Evolutionary conservation across 2,888 invertebrate species (phyloP), one percentile per base, ranked within the genome.

Genomic region (Leucophenga maculata): DNA sequence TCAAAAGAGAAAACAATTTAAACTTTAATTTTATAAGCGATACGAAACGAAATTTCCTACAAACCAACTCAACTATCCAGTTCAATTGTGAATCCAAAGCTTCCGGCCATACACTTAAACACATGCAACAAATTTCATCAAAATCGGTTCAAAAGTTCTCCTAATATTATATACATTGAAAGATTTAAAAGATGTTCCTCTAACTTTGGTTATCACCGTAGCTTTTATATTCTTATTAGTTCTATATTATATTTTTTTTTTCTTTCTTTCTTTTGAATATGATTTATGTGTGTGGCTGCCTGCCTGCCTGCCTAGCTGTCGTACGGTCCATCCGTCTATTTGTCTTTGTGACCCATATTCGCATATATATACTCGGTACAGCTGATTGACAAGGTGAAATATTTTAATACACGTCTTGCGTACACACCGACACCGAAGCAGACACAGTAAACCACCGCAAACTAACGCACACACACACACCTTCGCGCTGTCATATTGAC

Each of bases 321-420:
- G 46, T 46, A 46, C n/a, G 2, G n/a, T 46, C 13, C 18, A 16
- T 50, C 39, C 11, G 39, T 39, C 39, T 39, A 18, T 50, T 16
- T 18, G 50, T 16, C 50, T 50, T 26, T 59, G 14, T 59, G 57
- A 59, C 57, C 57, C 57, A 59, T 59, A 31, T 59, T 59, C 31
- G 2, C 57, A 55, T 55, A 3, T n/a, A 55, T 55, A n/a, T n/a
- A n/a, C n/a, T n/a, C n/a, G n/a, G n/a, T n/a, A 55, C 67, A 67
- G 69, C 69, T 81, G 83, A 83, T 81, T 82, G 80, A 81, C 80
- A 81, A 81, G 80, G 81, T 82, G 75, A 81, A 75, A 78, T 59
- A 55, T 66, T 66, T 46, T 14, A 55, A 55, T 66, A 55, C 55
- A 20, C 20, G 57, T 54, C 54, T 66, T 55, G 22, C 48, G 22